Evolutionary conservation across 2,797 vertebrate species (phyloP).

Genomic region (Chloroceryle amazona): DNA sequence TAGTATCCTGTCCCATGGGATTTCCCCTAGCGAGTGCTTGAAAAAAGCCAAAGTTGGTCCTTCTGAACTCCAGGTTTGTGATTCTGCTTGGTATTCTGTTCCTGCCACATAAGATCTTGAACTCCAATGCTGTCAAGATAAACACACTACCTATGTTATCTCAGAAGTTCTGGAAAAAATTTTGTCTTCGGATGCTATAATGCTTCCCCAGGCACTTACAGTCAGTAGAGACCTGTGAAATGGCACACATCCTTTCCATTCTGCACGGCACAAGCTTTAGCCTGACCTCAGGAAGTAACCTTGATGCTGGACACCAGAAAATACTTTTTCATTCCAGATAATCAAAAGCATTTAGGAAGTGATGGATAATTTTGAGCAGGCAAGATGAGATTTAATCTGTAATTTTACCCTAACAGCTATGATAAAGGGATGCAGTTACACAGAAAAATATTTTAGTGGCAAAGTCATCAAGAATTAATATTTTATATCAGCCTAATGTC

Average conservation of each 20-base stretch:
- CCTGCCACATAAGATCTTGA: too few species aligned
- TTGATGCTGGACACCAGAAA: not conserved
- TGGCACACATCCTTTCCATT: not conserved
- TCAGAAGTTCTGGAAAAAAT: not conserved
- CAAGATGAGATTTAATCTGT: not conserved
- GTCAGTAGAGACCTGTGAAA: not conserved
- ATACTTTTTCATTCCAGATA: not conserved
- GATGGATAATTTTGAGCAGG: not conserved
- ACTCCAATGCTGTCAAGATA: not conserved
- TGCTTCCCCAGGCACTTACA: accelerated
- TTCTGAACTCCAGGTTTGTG: too few species aligned
- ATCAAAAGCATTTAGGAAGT: not conserved
- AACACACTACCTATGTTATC: not conserved
- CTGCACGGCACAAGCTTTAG: not conserved
- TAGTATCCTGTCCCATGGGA: too few species aligned
- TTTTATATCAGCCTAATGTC: not conserved
- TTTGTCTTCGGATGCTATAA: not conserved
- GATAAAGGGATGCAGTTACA: not conserved
- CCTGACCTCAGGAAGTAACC: not conserved
- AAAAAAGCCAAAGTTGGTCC: too few species aligned
- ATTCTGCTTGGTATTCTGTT: too few species aligned
- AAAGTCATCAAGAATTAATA: not conserved
- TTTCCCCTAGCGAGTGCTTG: too few species aligned
- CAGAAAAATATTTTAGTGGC: not conserved
- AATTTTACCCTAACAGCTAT: not conserved